Conservation (phyloP, 2,797 vertebrate species). For the Paguma larvata region DNA sequence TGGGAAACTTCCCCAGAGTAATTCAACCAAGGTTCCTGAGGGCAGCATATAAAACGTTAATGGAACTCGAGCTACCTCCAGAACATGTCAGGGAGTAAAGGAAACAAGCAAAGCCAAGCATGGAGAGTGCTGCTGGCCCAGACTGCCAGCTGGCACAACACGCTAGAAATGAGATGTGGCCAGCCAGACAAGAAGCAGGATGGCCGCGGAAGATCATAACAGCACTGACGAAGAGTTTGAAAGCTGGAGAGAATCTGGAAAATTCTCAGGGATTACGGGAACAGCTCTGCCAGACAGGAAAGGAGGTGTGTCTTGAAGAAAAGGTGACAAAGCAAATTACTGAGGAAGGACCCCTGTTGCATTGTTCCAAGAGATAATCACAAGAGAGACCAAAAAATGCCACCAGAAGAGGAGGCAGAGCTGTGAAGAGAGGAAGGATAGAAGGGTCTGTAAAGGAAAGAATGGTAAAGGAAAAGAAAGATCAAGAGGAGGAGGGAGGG, state of each 20-base stretch:
- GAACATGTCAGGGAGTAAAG: constrained; percentile 74
- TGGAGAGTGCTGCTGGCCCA: background rate
- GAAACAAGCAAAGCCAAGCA: constrained; percentile 59
- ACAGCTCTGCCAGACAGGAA: background rate
- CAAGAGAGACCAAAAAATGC: background rate
- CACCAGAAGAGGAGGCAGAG: background rate
- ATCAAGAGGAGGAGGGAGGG: background rate
- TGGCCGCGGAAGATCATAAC: background rate
- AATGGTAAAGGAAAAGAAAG: background rate
- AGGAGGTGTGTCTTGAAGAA: background rate
- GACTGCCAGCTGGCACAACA: constrained; percentile 61
- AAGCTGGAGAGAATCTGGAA: background rate
- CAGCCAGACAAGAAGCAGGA: constrained; percentile 9
- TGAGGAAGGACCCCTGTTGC: background rate
- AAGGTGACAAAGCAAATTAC: background rate
- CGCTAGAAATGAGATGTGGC: constrained; percentile 70
- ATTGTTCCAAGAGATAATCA: background rate
- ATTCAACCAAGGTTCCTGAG: constrained; percentile 80
- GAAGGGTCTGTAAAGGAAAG: background rate
- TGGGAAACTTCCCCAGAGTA: constrained; percentile 80
- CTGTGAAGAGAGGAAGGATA: background rate
- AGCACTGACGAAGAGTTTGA: rapidly evolving
- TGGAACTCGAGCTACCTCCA: constrained; percentile 79
- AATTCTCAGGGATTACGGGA: background rate
- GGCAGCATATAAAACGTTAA: constrained; percentile 86